Percentiles rank a stretch among this genome's conserved stretches.
These are phyloP conservation scores for Heliconius ethilla DNA, from an alignment of 2,888 invertebrate genomes.

Conservation along the genomic window DNA sequence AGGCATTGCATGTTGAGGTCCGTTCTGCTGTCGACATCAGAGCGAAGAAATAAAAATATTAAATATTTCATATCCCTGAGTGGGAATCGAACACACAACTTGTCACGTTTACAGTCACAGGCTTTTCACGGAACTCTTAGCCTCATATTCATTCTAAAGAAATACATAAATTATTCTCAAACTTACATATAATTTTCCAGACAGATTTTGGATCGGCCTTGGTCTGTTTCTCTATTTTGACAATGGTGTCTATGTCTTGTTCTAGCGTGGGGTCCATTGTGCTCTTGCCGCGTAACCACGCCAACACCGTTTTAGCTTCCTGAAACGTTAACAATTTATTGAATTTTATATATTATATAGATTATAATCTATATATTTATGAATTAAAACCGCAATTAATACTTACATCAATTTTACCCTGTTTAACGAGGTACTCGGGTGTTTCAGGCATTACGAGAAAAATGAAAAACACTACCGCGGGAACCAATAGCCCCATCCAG, in stretches of 20 bases:
- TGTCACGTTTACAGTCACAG: too few species aligned
- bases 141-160: not conserved
- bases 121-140: too few species aligned
- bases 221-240: slow-evolving; percentile 67
- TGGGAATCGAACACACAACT: too few species aligned
- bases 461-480: slow-evolving; percentile 63
- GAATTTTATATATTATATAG: too few species aligned
- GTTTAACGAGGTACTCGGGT: slow-evolving; percentile 74
- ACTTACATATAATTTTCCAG: slow-evolving; percentile 70
- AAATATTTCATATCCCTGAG: too few species aligned
- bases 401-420: slow-evolving; percentile 74
- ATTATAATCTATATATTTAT: too few species aligned
- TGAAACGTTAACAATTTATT: slow-evolving; percentile 43
- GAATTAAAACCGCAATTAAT: not conserved
- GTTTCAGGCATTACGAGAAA: slow-evolving; percentile 77
- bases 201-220: slow-evolving; percentile 67
- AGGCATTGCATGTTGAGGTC: too few species aligned
- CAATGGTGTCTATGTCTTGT: slow-evolving; percentile 66
- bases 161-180: not conserved
- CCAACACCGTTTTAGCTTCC: slow-evolving; percentile 73
- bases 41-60: too few species aligned
- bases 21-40: too few species aligned
- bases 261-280: slow-evolving; percentile 60
- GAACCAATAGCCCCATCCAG: slow-evolving; percentile 71
- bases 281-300: slow-evolving; percentile 69